These are phyloP conservation scores for Oxyscelio sp. DNA, from an alignment of 2,888 invertebrate genomes.

Conservation along the genomic window DNA sequence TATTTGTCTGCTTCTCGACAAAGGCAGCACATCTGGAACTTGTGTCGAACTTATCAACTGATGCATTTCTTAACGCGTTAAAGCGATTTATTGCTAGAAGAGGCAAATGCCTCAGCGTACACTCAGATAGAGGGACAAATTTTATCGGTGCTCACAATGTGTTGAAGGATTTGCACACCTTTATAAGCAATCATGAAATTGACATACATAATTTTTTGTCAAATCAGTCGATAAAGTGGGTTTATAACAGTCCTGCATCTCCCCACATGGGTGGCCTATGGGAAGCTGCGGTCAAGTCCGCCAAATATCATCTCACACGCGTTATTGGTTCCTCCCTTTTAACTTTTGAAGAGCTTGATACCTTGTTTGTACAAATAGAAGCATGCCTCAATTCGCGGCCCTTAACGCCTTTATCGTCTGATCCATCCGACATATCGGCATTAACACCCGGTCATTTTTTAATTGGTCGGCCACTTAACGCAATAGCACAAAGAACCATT, in stretches of 20 bases:
- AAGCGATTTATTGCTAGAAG: no score
- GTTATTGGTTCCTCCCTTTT: no score
- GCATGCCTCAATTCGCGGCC: no score
- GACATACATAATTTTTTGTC: slow-evolving; percentile 28
- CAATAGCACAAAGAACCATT: neutral
- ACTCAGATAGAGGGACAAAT: slow-evolving; percentile 76
- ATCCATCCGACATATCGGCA: no score
- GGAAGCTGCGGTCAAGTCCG: slow-evolving; percentile 81
- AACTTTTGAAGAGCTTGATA: no score
- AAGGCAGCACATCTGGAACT: slow-evolving; percentile 73
- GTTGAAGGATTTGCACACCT: slow-evolving; percentile 31
- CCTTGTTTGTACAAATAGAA: no score
- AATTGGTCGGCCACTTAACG: slow-evolving; percentile 4
- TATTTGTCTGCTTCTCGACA: slow-evolving; percentile 74
- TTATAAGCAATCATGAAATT: slow-evolving; percentile 3
- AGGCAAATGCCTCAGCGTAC: no score
- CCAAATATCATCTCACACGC: no score
- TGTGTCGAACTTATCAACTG: no score
- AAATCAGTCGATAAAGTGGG: slow-evolving; percentile 67
- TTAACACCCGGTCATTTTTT: no score
- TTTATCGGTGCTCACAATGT: slow-evolving; percentile 64
- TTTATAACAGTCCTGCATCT: slow-evolving; percentile 78
- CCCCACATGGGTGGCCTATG: slow-evolving; percentile 81
- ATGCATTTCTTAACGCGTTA: no score
- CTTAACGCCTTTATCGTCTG: no score